Percentiles rank a stretch among this genome's conserved stretches.
Conservation (phyloP, 2,888 invertebrate species). For the Lepidochitona cinerea region DNA sequence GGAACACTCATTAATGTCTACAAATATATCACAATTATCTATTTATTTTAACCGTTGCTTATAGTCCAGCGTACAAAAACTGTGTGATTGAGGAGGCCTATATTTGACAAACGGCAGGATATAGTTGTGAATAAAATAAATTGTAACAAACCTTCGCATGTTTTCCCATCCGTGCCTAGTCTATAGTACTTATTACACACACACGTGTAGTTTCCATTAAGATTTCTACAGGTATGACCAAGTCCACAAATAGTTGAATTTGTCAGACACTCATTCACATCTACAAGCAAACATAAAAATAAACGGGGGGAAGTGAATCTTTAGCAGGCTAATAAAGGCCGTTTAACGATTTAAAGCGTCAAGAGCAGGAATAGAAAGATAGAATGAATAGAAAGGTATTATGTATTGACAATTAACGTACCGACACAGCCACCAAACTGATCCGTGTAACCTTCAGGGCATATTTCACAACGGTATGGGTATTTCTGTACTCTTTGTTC, state of each 20-base stretch:
- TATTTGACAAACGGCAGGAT: too few relatives aligned
- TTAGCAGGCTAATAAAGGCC: background rate
- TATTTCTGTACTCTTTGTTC: background rate
- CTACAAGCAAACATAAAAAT: background rate
- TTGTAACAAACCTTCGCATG: background rate
- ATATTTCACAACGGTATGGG: background rate
- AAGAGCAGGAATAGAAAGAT: too few relatives aligned
- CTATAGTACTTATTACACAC: background rate
- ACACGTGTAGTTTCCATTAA: background rate
- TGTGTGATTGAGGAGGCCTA: too few relatives aligned
- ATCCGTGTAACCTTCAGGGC: background rate
- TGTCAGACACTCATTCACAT: background rate
- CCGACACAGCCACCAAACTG: background rate
- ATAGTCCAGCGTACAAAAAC: too few relatives aligned
- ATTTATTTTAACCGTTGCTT: too few relatives aligned
- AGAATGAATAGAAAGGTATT: too few relatives aligned
- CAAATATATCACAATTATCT: too few relatives aligned
- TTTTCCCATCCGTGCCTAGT: background rate
- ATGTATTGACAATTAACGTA: background rate
- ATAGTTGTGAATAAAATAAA: too few relatives aligned
- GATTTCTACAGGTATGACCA: background rate
- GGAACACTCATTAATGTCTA: background rate
- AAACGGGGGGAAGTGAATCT: background rate
- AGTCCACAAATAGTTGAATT: background rate
- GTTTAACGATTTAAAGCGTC: too few relatives aligned